Conservation (phyloP, 1,140 invertebrate genomes). For the Pseudobourletiella spinata region DNA sequence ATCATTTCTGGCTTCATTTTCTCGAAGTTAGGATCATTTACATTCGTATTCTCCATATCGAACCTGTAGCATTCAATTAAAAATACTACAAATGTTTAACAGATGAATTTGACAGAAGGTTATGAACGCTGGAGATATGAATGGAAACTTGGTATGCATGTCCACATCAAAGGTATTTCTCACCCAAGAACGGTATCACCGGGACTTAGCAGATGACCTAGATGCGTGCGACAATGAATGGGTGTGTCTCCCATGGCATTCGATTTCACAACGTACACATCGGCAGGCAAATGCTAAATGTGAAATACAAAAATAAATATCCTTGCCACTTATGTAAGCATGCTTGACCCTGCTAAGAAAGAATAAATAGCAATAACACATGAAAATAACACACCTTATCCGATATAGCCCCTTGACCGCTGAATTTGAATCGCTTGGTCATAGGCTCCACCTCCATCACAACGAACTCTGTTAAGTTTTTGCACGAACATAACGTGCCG, state of each 20-base stretch:
- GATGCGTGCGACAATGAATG: constrained; percentile 80
- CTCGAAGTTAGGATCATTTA: constrained; percentile 82
- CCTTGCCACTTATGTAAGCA: no score
- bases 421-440: constrained; percentile 61
- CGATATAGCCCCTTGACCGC: constrained; percentile 77
- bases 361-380: no score
- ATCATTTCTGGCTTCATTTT: constrained; percentile 60
- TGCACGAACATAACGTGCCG: constrained; percentile 73
- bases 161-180: no score
- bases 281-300: constrained; percentile 72
- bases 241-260: constrained; percentile 73
- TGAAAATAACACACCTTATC: constrained; percentile 51
- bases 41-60: constrained; percentile 76
- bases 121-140: no score
- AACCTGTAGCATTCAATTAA: constrained; percentile 57
- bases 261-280: constrained; percentile 86
- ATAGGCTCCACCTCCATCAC: constrained; percentile 91
- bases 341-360: no score
- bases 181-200: constrained; percentile 89
- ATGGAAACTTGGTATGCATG: no score
- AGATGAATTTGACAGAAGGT: no score
- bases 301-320: constrained; percentile 18
- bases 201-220: constrained; percentile 85
- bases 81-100: no score
- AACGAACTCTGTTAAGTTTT: constrained; percentile 83